phyloP scores from a whole-genome alignment of 2,888 invertebrate genomes.

The Dicranocentrus wangi region DNA sequence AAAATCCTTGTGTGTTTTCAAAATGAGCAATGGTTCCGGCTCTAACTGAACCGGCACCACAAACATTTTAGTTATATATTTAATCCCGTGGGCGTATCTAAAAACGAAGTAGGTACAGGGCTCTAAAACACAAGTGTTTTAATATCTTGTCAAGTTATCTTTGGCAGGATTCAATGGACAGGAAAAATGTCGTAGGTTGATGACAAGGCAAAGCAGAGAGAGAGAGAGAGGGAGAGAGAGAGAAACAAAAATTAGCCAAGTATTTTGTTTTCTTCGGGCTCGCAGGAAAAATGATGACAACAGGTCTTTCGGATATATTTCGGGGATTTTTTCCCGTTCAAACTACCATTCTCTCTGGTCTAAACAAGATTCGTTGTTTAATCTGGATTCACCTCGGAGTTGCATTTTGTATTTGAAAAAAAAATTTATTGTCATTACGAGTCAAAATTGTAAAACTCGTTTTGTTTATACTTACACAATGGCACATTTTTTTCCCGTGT shows the following conservation, averaged over 20 bases:
- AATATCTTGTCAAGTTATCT: background rate
- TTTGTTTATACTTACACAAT: no score
- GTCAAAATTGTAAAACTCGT: no score
- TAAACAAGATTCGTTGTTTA: background rate
- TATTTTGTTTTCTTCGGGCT: background rate
- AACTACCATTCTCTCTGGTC: background rate
- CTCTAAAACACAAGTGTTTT: no score
- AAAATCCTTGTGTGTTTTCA: conserved; percentile 14
- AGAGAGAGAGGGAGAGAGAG: no score
- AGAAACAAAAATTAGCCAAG: background rate
- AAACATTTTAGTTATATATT: background rate
- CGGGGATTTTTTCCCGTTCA: background rate
- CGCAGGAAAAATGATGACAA: background rate
- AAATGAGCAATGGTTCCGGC: conserved; percentile 13
- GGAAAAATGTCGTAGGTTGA: conserved; percentile 26
- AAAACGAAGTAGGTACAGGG: background rate
- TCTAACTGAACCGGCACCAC: conserved; percentile 33
- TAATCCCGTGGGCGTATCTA: conserved; percentile 30
- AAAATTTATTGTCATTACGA: background rate
- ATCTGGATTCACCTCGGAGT: background rate
- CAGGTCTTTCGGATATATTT: background rate
- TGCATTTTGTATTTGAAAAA: background rate
- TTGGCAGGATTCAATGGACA: conserved; percentile 33
- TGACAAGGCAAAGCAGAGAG: conserved; percentile 18
- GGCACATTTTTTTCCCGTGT: no score